Evolutionary conservation across 2,888 invertebrate species (phyloP), one percentile per base, ranked within the genome.

Genomic region (Drosophila tanythrix): DNA sequence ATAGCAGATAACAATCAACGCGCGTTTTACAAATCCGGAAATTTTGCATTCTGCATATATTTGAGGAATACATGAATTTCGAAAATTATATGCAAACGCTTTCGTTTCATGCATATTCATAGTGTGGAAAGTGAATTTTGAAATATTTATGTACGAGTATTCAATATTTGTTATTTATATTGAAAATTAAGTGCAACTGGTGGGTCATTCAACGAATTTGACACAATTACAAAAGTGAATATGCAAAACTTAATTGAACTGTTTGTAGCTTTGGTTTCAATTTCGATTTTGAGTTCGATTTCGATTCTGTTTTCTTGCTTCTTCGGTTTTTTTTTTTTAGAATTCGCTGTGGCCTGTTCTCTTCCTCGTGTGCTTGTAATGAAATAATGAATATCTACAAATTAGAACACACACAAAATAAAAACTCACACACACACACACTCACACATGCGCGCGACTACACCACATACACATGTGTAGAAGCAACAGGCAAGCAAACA

Each of bases 1-100:
- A 74, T 33, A 50, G 68, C 52, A 21, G 21, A 21, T 21, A 21
- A 21, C 21, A 60, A 29, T 59, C 69, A 69, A 38, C 66, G 79
- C 85, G 89, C 79, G 89, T 85, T 86, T 75, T 82, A 64, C 71
- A 82, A 76, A 74, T 75, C 57, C 63, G 82, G 69, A 68, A 76
- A 61, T 40, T 50, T 61, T n/a, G 57, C 40, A 60, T 48, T 55
- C 38, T 43, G 18, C 64, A 70, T 64, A 62, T 27, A 57, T 52
- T 63, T 74, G 53, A 58, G 50, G 60, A 57, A 68, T 60, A 68
- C 55, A 62, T 73, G 55, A 63, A 65, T 63, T 67, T 52, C 58
- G 36, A 56, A 55, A 55, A 70, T 64, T 64, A 33, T 58, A 51
- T 65, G 65, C 70, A 63, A 18, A 50, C 51, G 35, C 18, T n/a